Conservation (phyloP, 2,888 invertebrate species). For the Eubasilissa splendida region DNA sequence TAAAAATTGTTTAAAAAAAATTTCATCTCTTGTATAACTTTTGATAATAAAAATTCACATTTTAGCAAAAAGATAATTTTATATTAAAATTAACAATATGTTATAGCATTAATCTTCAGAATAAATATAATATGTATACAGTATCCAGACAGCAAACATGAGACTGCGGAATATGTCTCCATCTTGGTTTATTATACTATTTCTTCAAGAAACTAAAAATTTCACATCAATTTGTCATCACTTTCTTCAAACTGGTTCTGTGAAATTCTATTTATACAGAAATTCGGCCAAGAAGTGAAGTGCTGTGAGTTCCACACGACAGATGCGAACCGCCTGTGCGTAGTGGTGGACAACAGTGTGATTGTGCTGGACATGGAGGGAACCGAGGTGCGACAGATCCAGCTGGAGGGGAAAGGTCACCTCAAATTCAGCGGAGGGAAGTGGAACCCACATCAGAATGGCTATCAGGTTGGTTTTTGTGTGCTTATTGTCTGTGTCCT, state of each 20-base stretch:
- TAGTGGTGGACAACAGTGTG: conserved; percentile 85
- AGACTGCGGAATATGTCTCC: too few species aligned
- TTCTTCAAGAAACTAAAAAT: too few species aligned
- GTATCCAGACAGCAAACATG: too few species aligned
- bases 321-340: conserved; percentile 79
- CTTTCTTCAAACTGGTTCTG: neutral
- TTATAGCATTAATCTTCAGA: too few species aligned
- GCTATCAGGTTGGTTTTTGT: conserved; percentile 74
- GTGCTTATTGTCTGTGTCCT: neutral
- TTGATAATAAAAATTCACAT: too few species aligned
- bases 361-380: conserved; percentile 82
- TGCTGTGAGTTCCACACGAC: conserved; percentile 91
- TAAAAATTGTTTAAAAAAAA: too few species aligned
- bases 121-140: too few species aligned
- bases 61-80: too few species aligned
- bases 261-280: conserved; percentile 61
- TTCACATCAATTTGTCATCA: too few species aligned
- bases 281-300: conserved; percentile 81
- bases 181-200: too few species aligned
- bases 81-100: too few species aligned
- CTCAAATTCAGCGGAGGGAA: conserved; percentile 88
- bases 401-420: conserved; percentile 79
- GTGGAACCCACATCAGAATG: conserved; percentile 96
- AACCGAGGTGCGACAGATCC: conserved; percentile 67
- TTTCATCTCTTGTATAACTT: too few species aligned